Conservation (phyloP, 1,140 invertebrate genomes). For the Lethrus apterus region DNA sequence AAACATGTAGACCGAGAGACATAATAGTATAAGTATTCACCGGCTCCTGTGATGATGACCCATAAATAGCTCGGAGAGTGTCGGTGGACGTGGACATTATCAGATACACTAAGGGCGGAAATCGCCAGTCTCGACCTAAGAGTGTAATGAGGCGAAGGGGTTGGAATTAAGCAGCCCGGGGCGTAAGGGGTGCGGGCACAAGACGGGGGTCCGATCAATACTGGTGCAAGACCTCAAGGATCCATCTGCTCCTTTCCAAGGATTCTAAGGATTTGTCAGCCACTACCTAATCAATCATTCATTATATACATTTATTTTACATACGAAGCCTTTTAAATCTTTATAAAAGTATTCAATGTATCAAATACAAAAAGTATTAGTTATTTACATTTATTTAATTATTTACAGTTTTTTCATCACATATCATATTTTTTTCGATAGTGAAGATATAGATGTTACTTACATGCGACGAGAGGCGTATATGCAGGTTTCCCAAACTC, state of each 20-base stretch:
- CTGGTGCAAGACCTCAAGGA: slow-evolving; percentile 31
- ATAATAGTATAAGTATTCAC: too few relatives aligned
- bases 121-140: slow-evolving; percentile 26
- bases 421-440: too few relatives aligned
- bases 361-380: too few relatives aligned
- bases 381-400: too few relatives aligned
- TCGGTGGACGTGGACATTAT: slow-evolving; percentile 16
- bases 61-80: slow-evolving; percentile 29
- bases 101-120: slow-evolving; percentile 19
- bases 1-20: too few relatives aligned
- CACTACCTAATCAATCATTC: background rate
- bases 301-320: too few relatives aligned
- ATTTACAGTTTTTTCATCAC: too few relatives aligned
- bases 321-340: too few relatives aligned
- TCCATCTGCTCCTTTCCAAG: slow-evolving; percentile 22
- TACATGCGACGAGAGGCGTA: too few relatives aligned
- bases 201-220: slow-evolving; percentile 35
- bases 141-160: slow-evolving; percentile 38
- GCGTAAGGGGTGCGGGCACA: slow-evolving; percentile 22
- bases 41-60: slow-evolving; percentile 24
- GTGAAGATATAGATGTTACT: too few relatives aligned
- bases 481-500: too few relatives aligned
- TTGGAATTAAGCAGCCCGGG: slow-evolving; percentile 35
- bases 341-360: too few relatives aligned
- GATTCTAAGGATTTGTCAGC: slow-evolving; percentile 11